phyloP scores from a whole-genome alignment of 2,113 vertebrate species.

The Chloropsis hardwickii region DNA sequence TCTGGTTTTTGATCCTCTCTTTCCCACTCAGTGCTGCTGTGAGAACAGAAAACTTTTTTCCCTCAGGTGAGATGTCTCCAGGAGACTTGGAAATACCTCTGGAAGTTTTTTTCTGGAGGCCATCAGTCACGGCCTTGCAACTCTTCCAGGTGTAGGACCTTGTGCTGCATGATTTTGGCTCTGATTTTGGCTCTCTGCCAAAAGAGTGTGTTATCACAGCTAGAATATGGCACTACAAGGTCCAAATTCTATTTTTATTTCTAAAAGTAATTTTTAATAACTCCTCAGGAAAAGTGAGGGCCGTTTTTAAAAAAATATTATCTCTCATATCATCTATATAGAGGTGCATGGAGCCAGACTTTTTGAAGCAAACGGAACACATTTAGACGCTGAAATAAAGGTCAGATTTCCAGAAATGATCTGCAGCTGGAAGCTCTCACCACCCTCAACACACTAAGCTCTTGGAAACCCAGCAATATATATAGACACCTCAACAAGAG shows the following conservation, averaged over 20 bases:
- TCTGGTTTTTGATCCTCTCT: not conserved
- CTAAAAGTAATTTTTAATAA: not conserved
- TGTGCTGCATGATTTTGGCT: not conserved
- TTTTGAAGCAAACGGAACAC: not conserved
- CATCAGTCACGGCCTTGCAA: not conserved
- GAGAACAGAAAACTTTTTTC: not conserved
- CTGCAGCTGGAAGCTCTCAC: conserved; percentile 19
- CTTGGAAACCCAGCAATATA: not conserved
- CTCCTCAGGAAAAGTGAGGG: not conserved
- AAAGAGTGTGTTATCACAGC: not conserved
- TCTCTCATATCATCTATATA: not conserved
- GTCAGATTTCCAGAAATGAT: conserved; percentile 16
- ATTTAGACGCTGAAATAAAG: not conserved
- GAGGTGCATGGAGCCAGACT: not conserved
- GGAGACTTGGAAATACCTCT: not conserved
- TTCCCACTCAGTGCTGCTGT: not conserved
- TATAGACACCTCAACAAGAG: not conserved
- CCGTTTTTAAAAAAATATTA: not conserved
- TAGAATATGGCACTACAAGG: not conserved
- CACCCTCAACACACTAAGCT: not conserved
- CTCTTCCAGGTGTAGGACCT: not conserved
- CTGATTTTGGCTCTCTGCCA: not conserved
- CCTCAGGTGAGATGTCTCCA: not conserved
- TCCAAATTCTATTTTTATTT: not conserved
- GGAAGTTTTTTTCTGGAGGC: not conserved